Evolutionary conservation across 2,113 vertebrate genomes (phyloP).

Genomic region (Brienomyrus brachyistius): DNA sequence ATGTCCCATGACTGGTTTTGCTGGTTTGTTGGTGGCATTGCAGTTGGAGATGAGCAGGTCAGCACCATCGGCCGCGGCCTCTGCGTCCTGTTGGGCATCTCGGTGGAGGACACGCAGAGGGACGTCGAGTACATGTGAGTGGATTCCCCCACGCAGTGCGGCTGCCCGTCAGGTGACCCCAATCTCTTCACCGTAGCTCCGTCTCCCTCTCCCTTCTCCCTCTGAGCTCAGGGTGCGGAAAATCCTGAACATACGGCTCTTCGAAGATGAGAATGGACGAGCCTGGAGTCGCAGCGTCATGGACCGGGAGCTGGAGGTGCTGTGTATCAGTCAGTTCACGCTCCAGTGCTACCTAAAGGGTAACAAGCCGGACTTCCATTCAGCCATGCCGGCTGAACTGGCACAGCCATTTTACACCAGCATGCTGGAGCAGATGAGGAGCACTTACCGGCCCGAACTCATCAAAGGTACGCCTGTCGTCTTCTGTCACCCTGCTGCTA

Average conservation of each 20-base stretch:
- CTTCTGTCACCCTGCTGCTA: background rate
- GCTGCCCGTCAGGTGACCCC: background rate
- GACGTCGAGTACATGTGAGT: slow-evolving; percentile 94
- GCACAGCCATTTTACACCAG: slow-evolving; percentile 80
- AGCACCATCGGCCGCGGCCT: slow-evolving; percentile 87
- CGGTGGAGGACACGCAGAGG: slow-evolving; percentile 82
- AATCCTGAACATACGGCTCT: slow-evolving; percentile 88
- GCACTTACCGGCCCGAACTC: slow-evolving; percentile 76
- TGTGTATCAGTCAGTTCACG: slow-evolving; percentile 94
- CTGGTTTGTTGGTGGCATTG: slow-evolving; percentile 9
- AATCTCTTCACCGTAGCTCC: no score
- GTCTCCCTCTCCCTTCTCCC: background rate
- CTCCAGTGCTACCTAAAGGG: slow-evolving; percentile 90
- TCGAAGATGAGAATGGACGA: slow-evolving; percentile 85
- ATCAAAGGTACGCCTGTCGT: slow-evolving; percentile 69
- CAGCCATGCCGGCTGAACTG: slow-evolving; percentile 83
- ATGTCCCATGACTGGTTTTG: background rate
- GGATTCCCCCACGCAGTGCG: background rate
- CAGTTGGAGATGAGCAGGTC: slow-evolving; percentile 83
- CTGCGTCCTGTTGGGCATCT: slow-evolving; percentile 88
- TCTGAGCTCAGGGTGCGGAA: slow-evolving; percentile 74
- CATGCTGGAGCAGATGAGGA: slow-evolving; percentile 83
- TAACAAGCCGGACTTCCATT: slow-evolving; percentile 93
- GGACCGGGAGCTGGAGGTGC: slow-evolving; percentile 82
- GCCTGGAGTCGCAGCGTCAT: slow-evolving; percentile 88